Percentiles rank a stretch among this genome's conserved stretches.
Evolutionary conservation across 2,888 invertebrate species (phyloP).

Genomic region (Andrena haemorrhoa): DNA sequence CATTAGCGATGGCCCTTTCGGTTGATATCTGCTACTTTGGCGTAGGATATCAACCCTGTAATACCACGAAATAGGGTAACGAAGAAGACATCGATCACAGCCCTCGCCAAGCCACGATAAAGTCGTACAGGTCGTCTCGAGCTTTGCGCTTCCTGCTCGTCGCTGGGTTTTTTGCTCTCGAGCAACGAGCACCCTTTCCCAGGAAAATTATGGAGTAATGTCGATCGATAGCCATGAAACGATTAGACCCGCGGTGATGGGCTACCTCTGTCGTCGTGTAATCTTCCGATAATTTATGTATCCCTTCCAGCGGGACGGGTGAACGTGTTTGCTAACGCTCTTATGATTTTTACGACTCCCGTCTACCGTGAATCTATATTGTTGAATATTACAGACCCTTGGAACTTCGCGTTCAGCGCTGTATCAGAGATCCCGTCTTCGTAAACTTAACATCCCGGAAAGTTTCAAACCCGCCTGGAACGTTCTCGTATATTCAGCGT

Average conservation of each 20-base stretch:
- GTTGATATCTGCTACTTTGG: slow-evolving; percentile 34
- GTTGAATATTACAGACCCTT: slow-evolving; percentile 15
- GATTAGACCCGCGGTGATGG: neutral
- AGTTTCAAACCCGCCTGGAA: slow-evolving; percentile 28
- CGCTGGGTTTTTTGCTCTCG: neutral
- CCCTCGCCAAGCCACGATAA: slow-evolving; percentile 1
- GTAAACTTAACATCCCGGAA: slow-evolving; percentile 41
- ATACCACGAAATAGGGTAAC: neutral
- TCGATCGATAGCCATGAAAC: neutral
- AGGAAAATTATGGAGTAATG: neutral
- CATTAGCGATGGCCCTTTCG: slow-evolving; percentile 60
- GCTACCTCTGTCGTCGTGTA: neutral
- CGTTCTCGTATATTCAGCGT: slow-evolving; percentile 48
- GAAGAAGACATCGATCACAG: slow-evolving; percentile 30
- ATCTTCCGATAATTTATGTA: slow-evolving; percentile 24
- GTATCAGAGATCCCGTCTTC: slow-evolving; percentile 4
- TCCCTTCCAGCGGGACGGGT: slow-evolving; percentile 9
- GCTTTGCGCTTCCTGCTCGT: neutral
- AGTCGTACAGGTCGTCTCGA: neutral
- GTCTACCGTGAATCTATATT: neutral
- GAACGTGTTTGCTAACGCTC: slow-evolving; percentile 16
- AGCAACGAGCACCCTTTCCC: neutral
- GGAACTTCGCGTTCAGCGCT: slow-evolving; percentile 10
- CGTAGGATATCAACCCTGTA: slow-evolving; percentile 6
- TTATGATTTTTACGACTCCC: slow-evolving; percentile 33